Evolutionary conservation across 2,888 invertebrate genomes (phyloP), one percentile per base, ranked within the genome.

Genomic region (Plagodis pulveraria): DNA sequence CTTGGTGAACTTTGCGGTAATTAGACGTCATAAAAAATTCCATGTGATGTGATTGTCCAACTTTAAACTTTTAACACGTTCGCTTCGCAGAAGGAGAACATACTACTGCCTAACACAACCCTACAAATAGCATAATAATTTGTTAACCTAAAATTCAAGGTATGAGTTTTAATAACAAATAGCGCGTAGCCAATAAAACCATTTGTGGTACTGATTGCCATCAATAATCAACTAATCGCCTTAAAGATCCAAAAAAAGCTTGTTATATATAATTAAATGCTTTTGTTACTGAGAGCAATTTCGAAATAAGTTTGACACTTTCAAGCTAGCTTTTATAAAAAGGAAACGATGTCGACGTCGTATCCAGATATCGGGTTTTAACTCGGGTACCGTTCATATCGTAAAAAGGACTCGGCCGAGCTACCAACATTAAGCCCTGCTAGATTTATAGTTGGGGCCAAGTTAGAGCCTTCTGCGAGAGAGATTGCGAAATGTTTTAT

Each of bases 351-450:
- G 34, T 22, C 52, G 54, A 36, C 55, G 52, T 61, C 52, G 52
- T 50, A 52, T 32, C 49, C 50, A 51, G 41, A 56, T 62, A 66
- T 66, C 62, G 62, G 62, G 60, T 64, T 67, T 65, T 67, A 67
- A 65, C 58, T 67, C 56, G 62, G 53, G 56, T 58, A 52, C 64
- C 71, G 71, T 73, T 75, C 66, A 71, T 77, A 77, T 78, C 79
- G 79, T 79, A 79, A 79, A 79, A 79, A 74, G 70, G 70, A 72
- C 74, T 72, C 63, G 68, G 71, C 72, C 72, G 70, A 69, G 72
- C 71, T 77, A 62, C 66, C 67, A 56, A 70, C 74, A 80, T 80
- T 81, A 81, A 83, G 79, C 74, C 74, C 70, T 72, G 68, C 70
- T 75, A 73, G 76, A 73, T 77, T 72, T 73, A 66, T 58, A 44